Base-by-base conservation (phyloP, 2,888 invertebrate genomes). In the Digitonthophagus gazella region DNA sequence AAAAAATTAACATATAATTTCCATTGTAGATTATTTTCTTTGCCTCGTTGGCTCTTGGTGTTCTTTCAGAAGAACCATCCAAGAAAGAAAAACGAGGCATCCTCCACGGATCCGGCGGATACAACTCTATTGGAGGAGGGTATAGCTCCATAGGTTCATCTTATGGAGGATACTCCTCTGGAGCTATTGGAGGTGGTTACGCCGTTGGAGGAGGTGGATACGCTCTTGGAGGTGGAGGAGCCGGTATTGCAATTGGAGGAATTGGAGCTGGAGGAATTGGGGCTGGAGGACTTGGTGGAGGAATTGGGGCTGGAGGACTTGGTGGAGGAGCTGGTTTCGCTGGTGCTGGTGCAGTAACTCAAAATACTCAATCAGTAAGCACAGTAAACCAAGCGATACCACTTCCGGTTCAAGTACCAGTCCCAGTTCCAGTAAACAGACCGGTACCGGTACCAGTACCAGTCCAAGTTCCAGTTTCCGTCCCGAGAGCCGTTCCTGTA, bases 311-410 rank as follows among this genome's bases (percentile, higher is more conserved):
- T 16, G 71, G 68, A 44, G 67, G 28, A 15, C 66, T 67, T 57
- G 44, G 69, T 11, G 67, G 28, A 18, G 8, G 8, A 6, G 67
- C 56, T 5, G 15, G 15, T n/a, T 57, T 55, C 3, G 71, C 68
- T 14, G 66, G 65, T 14, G 67, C 20, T 8, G 64, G 66, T 15
- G 72, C 69, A 55, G 61, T 71, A 14, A 67, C 69, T 14, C 22
- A 55, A 4, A 66, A 70, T n/a, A 71, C 73, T 14, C 67, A 73
- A 58, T 72, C 76, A 2, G 74, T 77, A 19, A 75, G 74, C 55
- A 77, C 77, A 0, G 73, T 78, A 64, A 76, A 76, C 67, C 72
- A 72, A 70, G 75, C 77, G 6, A 73, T 77, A n/a, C 75, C 77
- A 2, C 69, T 77, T 14, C 71, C 75, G 15, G 75, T 76, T 15